Evolutionary conservation across 2,888 invertebrate genomes (phyloP), one percentile per base, ranked within the genome.

Genomic region (Dasysyrphus albostriatus): DNA sequence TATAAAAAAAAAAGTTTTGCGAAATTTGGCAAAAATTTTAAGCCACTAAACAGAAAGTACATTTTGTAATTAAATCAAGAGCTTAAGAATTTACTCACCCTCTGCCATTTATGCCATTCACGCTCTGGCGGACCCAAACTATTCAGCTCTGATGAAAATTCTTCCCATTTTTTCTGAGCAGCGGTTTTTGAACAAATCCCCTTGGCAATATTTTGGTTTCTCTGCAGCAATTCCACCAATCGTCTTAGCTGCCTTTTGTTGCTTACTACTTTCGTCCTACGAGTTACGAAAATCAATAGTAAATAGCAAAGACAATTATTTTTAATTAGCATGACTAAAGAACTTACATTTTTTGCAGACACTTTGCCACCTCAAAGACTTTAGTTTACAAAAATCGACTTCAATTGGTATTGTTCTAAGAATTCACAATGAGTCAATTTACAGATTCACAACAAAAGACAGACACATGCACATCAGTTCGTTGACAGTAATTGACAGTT

Each of bases 81-180:
- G 4, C 1, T 49, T 10, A 12, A 2, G 1, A 16, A 34, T n/a
- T 34, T 34, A 24, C 39, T 61, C 24, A 61, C 61, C 61, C 61
- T 14, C n/a, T 39, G 39, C 61, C 61, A 61, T 42, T 39, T 61
- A 24, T 61, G 42, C 61, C 61, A 61, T n/a, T 61, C 61, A 14
- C 61, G 39, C 19, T 39, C 0, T n/a, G 61, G 61, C 0, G 61
- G 61, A 8, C 61, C 61, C 39, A 61, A 24, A 39, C 4, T 14
- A 42, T 61, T 61, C 7, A 61, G 19, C 14, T 51, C 34, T 5
- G 19, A 3, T 0, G 67, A 1, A 16, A 69, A 69, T 49, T 51
- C 34, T 34, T 29, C 34, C 37, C 49, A 69, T 34, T 49, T 69
- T 14, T 7, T 12, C 24, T 69, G 49, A 2, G 37, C 4, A 14